phyloP scores from a whole-genome alignment of 2,113 vertebrate genomes.

The Leuciscus idus region DNA sequence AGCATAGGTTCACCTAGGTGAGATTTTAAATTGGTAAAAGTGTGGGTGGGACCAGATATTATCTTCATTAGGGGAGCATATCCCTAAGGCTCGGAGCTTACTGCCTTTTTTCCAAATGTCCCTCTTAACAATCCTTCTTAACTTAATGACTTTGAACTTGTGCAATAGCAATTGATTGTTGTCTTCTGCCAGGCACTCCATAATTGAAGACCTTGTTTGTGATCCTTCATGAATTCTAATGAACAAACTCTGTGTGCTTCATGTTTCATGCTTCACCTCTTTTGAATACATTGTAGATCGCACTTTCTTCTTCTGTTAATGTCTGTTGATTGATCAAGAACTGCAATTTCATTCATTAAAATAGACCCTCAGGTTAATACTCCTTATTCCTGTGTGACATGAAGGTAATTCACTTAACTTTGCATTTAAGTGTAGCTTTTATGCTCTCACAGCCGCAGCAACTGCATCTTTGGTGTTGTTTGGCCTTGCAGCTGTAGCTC shows the following conservation, averaged over 20 bases:
- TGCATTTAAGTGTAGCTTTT: conserved; percentile 6
- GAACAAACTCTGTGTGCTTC: neutral
- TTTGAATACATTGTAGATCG: neutral
- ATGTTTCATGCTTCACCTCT: neutral
- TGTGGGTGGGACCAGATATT: conserved; percentile 4
- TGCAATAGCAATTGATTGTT: conserved; percentile 29
- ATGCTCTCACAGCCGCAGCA: neutral
- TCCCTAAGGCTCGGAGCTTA: conserved; percentile 4
- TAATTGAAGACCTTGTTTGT: conserved; percentile 37
- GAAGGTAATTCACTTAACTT: neutral
- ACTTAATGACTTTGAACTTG: conserved; percentile 20
- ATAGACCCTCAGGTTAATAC: neutral
- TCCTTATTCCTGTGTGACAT: neutral
- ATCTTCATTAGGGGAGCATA: conserved; percentile 39
- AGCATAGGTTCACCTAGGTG: neutral
- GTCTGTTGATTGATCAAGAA: conserved; percentile 4
- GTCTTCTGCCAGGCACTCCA: conserved; percentile 5
- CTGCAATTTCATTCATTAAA: neutral
- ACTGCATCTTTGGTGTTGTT: neutral
- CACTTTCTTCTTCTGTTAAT: neutral
- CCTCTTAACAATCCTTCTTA: neutral
- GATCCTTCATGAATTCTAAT: conserved; percentile 33
- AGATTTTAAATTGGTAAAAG: conserved; percentile 36
- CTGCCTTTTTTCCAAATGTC: neutral
- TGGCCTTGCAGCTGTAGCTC: neutral